phyloP scores from a whole-genome alignment of 2,797 vertebrate genomes.

The Tenualosa thibaudeaui region DNA sequence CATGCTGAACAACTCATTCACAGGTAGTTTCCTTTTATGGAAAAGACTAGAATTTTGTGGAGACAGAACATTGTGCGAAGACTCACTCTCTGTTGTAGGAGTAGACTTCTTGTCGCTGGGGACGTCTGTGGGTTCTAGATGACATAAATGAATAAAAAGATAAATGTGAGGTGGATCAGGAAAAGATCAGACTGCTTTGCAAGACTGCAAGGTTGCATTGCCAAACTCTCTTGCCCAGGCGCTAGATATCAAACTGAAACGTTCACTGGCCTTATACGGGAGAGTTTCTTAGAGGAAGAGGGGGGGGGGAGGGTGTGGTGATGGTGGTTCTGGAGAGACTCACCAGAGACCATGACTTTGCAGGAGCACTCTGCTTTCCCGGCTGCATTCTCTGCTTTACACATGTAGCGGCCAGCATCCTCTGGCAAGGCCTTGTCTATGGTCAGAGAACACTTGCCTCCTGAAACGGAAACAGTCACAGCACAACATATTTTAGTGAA shows the following conservation, averaged over 20 bases:
- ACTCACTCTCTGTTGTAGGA: conserved; percentile 90
- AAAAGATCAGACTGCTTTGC: background rate
- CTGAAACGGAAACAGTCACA: conserved; percentile 60
- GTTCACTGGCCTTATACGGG: conserved; percentile 14
- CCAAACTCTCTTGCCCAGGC: conserved; percentile 59
- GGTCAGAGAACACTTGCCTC: conserved; percentile 83
- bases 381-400: conserved; percentile 79
- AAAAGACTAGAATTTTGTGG: background rate
- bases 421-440: conserved; percentile 90
- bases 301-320: background rate
- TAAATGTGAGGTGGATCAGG: background rate
- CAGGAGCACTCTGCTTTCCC: conserved; percentile 85
- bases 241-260: conserved; percentile 50
- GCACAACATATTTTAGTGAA: background rate
- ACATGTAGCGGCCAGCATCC: conserved; percentile 88
- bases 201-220: background rate
- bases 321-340: conserved; percentile 52
- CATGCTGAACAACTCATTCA: background rate
- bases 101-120: conserved; percentile 81
- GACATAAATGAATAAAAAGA: background rate
- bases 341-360: conserved; percentile 89
- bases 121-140: conserved; percentile 57
- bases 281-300: conserved; percentile 53
- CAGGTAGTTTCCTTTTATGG: conserved; percentile 22
- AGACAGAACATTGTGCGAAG: background rate